phyloP scores from a whole-genome alignment of 2,797 vertebrate species.

The Takifugu ocellatus region DNA sequence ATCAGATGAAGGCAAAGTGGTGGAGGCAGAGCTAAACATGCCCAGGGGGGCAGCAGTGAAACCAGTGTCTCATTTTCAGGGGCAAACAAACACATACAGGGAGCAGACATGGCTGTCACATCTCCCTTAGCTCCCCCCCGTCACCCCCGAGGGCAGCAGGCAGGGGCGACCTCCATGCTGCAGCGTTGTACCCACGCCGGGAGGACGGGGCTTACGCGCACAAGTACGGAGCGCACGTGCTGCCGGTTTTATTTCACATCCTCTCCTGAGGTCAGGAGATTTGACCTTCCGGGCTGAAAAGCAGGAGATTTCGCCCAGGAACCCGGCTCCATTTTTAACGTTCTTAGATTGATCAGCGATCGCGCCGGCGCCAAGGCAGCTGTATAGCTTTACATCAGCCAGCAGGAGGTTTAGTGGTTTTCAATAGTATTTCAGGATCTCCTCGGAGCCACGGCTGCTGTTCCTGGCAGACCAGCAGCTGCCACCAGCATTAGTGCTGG shows the following conservation, averaged over 20 bases:
- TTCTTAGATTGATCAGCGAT: constrained; percentile 74
- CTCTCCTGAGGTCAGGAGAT: constrained; percentile 7
- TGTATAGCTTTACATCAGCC: constrained; percentile 70
- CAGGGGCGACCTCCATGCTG: constrained; percentile 49
- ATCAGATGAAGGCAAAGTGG: constrained; percentile 65
- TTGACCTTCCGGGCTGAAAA: constrained; percentile 61
- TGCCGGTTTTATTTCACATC: too few relatives aligned
- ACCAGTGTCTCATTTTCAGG: constrained; percentile 74
- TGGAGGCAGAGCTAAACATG: constrained; percentile 71
- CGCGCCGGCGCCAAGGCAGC: constrained; percentile 68
- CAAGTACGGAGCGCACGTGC: neutral
- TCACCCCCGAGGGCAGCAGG: constrained; percentile 65
- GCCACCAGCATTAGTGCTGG: constrained; percentile 67
- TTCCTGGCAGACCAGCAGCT: constrained; percentile 72
- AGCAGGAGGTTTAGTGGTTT: constrained; percentile 74
- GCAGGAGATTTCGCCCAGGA: constrained; percentile 54
- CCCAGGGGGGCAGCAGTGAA: constrained; percentile 70
- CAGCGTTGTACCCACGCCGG: constrained; percentile 18
- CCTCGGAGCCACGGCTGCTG: constrained; percentile 63
- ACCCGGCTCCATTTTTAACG: constrained; percentile 68
- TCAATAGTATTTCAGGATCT: constrained; percentile 79
- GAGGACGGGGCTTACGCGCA: constrained; percentile 24
- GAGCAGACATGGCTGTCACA: constrained; percentile 80
- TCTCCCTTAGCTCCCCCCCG: constrained; percentile 72
- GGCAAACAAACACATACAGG: constrained; percentile 76